Conservation (phyloP, 2,797 vertebrate genomes). For the Vireo griseus region DNA sequence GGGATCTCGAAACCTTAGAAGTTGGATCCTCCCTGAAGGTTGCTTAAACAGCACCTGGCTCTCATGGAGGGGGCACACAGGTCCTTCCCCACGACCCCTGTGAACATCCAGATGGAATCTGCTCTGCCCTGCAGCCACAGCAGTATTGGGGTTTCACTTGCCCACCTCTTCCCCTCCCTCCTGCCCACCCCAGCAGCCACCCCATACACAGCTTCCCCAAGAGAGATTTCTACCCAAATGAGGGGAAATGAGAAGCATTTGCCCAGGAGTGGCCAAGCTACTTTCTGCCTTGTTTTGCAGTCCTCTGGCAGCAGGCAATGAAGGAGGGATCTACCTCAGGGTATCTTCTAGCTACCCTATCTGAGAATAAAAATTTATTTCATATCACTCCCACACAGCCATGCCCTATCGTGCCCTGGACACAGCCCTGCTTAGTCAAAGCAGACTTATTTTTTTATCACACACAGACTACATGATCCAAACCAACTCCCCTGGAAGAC, state of each 20-base stretch:
- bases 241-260: background rate
- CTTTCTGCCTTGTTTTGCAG: background rate
- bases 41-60: background rate
- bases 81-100: background rate
- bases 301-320: background rate
- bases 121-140: background rate
- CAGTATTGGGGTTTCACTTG: background rate
- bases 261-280: background rate
- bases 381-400: fast-evolving
- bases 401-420: background rate
- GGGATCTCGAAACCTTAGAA: background rate
- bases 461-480: background rate
- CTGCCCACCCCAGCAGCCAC: background rate
- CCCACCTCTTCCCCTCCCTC: background rate
- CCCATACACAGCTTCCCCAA: fast-evolving
- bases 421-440: background rate
- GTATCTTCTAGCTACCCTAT: background rate
- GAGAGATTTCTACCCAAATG: background rate
- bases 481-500: background rate
- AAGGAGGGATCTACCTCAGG: background rate
- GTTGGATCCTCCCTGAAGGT: background rate
- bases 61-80: background rate
- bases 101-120: background rate
- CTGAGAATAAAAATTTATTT: background rate
- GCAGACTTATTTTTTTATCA: background rate